These are phyloP conservation scores for Caenorhabditis sp. DNA, from an alignment of 2,888 invertebrate genomes.

Conservation along the genomic window DNA sequence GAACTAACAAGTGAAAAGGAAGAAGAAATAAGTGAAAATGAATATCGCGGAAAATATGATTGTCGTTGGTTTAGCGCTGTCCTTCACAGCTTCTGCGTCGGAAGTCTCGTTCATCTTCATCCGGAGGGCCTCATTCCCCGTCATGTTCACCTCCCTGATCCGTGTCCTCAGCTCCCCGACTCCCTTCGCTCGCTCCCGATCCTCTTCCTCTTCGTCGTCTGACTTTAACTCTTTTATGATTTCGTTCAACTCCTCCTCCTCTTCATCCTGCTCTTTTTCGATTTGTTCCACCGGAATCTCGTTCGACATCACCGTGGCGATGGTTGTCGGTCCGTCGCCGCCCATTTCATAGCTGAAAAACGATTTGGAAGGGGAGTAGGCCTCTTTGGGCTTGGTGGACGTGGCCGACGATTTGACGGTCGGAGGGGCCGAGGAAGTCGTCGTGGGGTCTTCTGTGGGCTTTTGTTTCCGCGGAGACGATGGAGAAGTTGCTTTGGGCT, in stretches of 20 bases:
- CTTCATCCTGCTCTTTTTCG: conserved; percentile 25
- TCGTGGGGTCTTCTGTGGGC: background rate
- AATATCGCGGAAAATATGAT: background rate
- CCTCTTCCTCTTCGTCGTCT: conserved; percentile 34
- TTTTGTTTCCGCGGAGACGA: no score
- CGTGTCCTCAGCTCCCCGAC: conserved; percentile 40
- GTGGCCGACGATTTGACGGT: conserved; percentile 2
- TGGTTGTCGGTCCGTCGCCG: conserved; percentile 8
- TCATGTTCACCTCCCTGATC: conserved; percentile 22
- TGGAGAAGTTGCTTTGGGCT: conserved; percentile 2
- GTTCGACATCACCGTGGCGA: conserved; percentile 21
- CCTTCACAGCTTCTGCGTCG: conserved; percentile 36
- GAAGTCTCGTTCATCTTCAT: no score
- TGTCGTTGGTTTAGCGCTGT: conserved; percentile 6
- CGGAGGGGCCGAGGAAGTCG: conserved; percentile 8
- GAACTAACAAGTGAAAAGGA: background rate
- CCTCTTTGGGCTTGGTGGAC: conserved; percentile 34
- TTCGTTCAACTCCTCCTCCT: conserved; percentile 47
- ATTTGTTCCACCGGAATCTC: conserved; percentile 28
- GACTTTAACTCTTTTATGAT: conserved; percentile 46
- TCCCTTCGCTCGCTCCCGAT: conserved; percentile 14
- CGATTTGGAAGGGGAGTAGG: conserved; percentile 53
- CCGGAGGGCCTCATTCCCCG: no score
- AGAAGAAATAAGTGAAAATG: background rate
- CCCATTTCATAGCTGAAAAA: conserved; percentile 50